These are phyloP conservation scores for Fistularia tabacaria DNA, from an alignment of 2,797 vertebrate genomes.

Conservation along the genomic window DNA sequence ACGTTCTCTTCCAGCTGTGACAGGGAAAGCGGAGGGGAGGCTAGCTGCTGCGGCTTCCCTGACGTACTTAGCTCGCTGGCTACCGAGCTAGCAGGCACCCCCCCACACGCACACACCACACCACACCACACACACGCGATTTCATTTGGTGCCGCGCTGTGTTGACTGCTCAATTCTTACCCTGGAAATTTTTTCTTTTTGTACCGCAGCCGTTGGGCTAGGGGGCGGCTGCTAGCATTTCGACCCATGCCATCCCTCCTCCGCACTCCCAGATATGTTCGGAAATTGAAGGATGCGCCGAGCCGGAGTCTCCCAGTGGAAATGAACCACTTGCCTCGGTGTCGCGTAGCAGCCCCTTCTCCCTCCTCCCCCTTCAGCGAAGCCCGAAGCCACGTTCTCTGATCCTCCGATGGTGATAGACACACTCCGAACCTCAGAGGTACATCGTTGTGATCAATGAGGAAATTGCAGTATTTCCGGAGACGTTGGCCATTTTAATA, in stretches of 20 bases:
- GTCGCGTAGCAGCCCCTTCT: constrained; percentile 5
- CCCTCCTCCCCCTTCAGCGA: constrained; percentile 25
- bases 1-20: constrained; percentile 36
- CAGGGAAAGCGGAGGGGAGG: constrained; percentile 10
- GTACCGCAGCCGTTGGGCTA: not conserved
- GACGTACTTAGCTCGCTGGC: constrained; percentile 12
- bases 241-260: constrained; percentile 1
- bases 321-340: constrained; percentile 6
- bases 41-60: constrained; percentile 25
- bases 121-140: too few species aligned
- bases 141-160: not conserved
- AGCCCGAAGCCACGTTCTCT: not conserved
- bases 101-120: not conserved
- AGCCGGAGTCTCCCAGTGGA: not conserved
- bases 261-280: constrained; percentile 17
- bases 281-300: constrained; percentile 36
- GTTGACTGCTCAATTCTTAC: constrained; percentile 2
- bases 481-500: too few species aligned
- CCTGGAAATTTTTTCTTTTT: not conserved
- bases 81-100: constrained; percentile 5
- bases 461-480: too few species aligned
- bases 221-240: not conserved
- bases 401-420: too few species aligned
- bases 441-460: too few species aligned
- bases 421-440: too few species aligned